Conservation (phyloP, 2,797 vertebrate genomes). For the Sparidentex hasta region DNA sequence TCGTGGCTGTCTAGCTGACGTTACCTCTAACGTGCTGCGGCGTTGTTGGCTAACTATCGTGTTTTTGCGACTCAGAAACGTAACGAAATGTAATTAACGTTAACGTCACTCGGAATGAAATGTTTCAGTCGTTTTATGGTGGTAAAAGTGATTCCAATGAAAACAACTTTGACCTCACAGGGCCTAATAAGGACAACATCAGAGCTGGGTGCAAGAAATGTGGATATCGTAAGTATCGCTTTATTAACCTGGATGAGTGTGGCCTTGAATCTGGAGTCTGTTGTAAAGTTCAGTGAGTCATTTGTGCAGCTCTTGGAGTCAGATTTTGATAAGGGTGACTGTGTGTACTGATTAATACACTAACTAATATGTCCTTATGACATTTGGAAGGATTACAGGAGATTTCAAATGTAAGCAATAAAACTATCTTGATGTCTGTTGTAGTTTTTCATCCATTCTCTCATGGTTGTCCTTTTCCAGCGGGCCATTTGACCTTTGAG, state of each 20-base stretch:
- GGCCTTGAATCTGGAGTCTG: not conserved
- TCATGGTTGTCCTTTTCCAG: constrained; percentile 73
- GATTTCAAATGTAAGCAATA: not conserved
- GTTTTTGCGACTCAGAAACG: not conserved
- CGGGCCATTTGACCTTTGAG: constrained; percentile 97
- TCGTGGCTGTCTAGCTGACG: too few species aligned
- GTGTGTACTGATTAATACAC: not conserved
- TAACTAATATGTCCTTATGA: not conserved
- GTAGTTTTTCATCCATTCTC: not conserved
- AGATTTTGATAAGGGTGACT: not conserved
- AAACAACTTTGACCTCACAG: constrained; percentile 73
- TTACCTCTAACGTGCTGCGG: too few species aligned
- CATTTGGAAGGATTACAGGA: not conserved
- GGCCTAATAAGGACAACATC: constrained; percentile 97
- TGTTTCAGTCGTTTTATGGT: not conserved
- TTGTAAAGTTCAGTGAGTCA: not conserved
- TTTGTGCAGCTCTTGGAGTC: not conserved
- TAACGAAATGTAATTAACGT: not conserved
- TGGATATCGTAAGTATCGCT: constrained; percentile 94
- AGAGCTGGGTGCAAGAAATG: constrained; percentile 99
- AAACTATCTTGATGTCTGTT: not conserved
- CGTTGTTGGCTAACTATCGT: not conserved
- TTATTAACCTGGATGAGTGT: not conserved
- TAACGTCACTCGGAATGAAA: too few species aligned
- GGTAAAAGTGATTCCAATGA: not conserved